Conservation (phyloP, 2,113 vertebrate genomes). For the Mobula hypostoma region DNA sequence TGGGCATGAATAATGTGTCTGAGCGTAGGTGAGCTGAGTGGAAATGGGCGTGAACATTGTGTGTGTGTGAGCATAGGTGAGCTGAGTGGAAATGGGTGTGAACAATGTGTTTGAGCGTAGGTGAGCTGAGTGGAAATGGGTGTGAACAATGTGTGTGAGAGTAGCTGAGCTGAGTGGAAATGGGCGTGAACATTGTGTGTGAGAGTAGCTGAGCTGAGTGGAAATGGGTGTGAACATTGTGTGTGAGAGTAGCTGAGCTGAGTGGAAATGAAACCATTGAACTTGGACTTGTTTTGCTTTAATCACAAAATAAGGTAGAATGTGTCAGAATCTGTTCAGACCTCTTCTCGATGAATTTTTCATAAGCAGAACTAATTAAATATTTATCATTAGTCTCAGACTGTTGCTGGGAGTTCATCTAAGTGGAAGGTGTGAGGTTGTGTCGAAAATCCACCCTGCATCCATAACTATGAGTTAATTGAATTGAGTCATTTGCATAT, state of each 20-base stretch:
- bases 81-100: too few relatives aligned
- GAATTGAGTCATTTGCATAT: not conserved
- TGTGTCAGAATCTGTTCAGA: not conserved
- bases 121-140: too few relatives aligned
- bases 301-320: not conserved
- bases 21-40: too few relatives aligned
- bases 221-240: not conserved
- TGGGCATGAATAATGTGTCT: too few relatives aligned
- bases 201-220: too few relatives aligned
- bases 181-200: too few relatives aligned
- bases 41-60: too few relatives aligned
- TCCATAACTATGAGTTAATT: not conserved
- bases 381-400: not conserved
- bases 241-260: not conserved
- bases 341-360: not conserved
- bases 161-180: too few relatives aligned
- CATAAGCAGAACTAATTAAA: not conserved
- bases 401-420: not conserved
- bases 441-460: not conserved
- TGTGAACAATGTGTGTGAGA: too few relatives aligned
- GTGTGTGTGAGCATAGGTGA: too few relatives aligned
- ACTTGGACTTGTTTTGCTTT: not conserved
- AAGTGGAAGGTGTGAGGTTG: not conserved
- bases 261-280: not conserved
- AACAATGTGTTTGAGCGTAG: too few relatives aligned